Percentiles rank a stretch among this genome's conserved stretches.
Evolutionary conservation across 1,140 invertebrate genomes (phyloP).

Genomic region (Uloborus diversus): DNA sequence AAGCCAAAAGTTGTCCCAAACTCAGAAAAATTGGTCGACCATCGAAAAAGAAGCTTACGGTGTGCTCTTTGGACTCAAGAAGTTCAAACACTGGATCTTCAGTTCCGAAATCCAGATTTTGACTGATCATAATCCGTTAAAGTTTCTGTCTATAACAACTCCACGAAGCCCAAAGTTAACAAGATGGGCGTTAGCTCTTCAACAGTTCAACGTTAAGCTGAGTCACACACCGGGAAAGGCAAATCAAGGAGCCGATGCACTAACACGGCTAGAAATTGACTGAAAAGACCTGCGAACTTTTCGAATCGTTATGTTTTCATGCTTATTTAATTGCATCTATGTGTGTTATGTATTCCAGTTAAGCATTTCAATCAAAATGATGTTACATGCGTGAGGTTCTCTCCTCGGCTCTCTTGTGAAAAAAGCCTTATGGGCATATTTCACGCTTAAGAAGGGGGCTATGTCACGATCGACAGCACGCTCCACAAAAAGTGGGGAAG

Average conservation of each 20-base stretch:
- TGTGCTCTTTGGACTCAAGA: not conserved
- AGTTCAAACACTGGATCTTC: not conserved
- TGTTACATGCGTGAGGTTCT: no score
- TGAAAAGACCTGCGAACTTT: not conserved
- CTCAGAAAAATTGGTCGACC: constrained; percentile 10
- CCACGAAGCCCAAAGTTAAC: not conserved
- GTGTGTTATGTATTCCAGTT: no score
- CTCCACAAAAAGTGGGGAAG: no score
- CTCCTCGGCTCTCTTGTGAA: no score
- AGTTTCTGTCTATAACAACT: not conserved
- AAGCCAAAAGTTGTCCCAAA: not conserved
- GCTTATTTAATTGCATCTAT: not conserved
- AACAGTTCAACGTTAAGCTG: not conserved
- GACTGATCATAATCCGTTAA: constrained; percentile 33
- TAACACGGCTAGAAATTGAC: not conserved
- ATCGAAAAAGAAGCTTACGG: constrained; percentile 15
- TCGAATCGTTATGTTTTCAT: not conserved
- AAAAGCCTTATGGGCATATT: no score
- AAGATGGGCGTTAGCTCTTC: constrained; percentile 2
- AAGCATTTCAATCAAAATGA: no score
- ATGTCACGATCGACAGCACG: no score
- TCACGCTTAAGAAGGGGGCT: no score
- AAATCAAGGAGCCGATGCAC: not conserved
- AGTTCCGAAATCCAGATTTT: not conserved
- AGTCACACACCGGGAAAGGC: not conserved